phyloP scores from a whole-genome alignment of 2,888 invertebrate species.

The Chrysolina oricalcia region DNA sequence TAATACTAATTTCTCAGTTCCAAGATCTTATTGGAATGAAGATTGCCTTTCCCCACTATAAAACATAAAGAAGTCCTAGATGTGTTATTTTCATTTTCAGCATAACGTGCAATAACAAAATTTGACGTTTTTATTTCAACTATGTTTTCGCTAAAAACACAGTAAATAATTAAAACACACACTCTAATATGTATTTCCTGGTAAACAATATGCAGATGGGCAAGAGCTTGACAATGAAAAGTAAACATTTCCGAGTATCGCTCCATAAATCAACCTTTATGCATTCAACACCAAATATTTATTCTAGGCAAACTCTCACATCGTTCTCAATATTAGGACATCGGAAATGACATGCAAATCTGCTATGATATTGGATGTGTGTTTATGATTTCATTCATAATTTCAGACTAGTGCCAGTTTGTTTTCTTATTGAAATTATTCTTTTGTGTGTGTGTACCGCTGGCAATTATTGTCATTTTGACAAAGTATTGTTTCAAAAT shows the following conservation, averaged over 20 bases:
- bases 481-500: too few relatives aligned
- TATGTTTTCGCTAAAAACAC: neutral
- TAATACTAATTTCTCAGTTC: too few relatives aligned
- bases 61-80: too few relatives aligned
- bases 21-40: too few relatives aligned
- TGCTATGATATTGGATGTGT: too few relatives aligned
- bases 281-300: neutral
- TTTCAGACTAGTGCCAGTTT: too few relatives aligned
- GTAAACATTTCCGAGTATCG: neutral
- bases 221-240: neutral
- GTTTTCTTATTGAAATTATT: too few relatives aligned
- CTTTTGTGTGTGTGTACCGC: too few relatives aligned
- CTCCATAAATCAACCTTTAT: neutral
- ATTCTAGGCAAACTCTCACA: neutral
- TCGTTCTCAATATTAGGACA: neutral
- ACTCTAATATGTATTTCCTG: neutral
- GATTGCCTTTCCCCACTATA: too few relatives aligned
- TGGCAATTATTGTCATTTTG: too few relatives aligned
- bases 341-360: neutral
- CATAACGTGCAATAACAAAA: too few relatives aligned
- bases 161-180: neutral
- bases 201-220: neutral
- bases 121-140: neutral
- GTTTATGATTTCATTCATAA: neutral
- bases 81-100: too few relatives aligned